A percentile compares a stretch with the other conserved stretches of the same genome.
phyloP scores from a whole-genome alignment of 2,797 vertebrate genomes.

The Mycteria americana region DNA sequence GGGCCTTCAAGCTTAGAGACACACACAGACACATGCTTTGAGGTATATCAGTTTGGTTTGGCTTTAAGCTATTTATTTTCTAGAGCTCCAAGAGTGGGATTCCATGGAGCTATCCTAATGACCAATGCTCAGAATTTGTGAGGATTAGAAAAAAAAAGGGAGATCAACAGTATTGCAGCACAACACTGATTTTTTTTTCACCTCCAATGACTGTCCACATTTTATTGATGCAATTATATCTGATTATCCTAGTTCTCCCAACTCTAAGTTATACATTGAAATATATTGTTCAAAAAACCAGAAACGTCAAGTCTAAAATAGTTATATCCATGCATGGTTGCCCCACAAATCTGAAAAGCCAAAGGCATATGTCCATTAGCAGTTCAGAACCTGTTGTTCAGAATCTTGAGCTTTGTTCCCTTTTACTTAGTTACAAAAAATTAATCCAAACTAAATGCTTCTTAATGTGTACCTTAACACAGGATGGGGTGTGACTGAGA shows the following conservation, averaged over 20 bases:
- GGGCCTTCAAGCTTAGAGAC: not conserved
- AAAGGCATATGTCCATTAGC: not conserved
- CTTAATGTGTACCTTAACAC: not conserved
- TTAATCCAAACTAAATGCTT: not conserved
- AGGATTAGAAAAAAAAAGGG: not conserved
- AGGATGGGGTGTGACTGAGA: not conserved
- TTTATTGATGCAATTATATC: not conserved
- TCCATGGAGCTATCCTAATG: not conserved
- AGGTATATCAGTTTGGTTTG: not conserved
- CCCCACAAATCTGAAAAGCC: not conserved
- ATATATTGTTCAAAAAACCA: not conserved
- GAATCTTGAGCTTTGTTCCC: not conserved
- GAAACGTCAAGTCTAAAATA: not conserved
- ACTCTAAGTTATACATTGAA: not conserved
- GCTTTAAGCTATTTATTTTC: not conserved
- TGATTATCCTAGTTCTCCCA: not conserved
- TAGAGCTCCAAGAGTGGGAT: not conserved
- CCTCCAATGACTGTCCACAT: not conserved
- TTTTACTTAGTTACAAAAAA: not conserved
- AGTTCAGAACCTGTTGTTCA: not conserved
- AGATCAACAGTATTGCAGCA: not conserved
- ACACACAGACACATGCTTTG: not conserved
- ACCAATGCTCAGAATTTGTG: not conserved
- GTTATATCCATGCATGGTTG: not conserved
- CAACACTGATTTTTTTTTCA: not conserved